Base-by-base conservation (phyloP, 2,797 vertebrate species). In the Helicolenus hilgendorfi region DNA sequence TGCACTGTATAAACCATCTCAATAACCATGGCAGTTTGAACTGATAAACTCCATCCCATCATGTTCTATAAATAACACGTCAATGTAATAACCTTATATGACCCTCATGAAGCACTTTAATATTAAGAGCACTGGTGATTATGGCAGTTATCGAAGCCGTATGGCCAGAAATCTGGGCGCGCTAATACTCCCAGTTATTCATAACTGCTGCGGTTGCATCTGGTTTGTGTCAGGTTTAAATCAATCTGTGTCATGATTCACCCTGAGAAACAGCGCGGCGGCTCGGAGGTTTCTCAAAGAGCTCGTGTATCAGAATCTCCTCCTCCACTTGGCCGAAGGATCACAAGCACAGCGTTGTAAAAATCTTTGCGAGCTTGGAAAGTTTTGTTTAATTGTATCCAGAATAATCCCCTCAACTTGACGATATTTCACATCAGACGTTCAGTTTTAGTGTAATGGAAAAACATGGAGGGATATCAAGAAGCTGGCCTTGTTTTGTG, bases 211-310 rank as follows among this genome's bases (percentile, higher is more conserved):
- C 33, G 92, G 89, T 69, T 79, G 90, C 95, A 94, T 96, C 95
- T 97, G 96, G 92, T 92, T 95, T 90, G 87, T 89, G 15, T 96
- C 94, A 93, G 83, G 49, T 88, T 92, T 77, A 84, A 94, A 95
- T 95, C 92, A 79, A 79, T 90, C 77, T 59, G 3, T 80, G 90
- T 94, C 92, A 79, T 86, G 90, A 94, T 93, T 92, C 94, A 77
- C 77, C 87, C 87, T 22, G 79, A 85, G 92, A 88, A 89, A 63
- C 72, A 72, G 68, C 24, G 9, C 69, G 53, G 79, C 87, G 69
- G 83, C 73, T 82, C 35, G n/a, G 74, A 64, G 81, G 74, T 84
- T 87, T 87, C 81, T 81, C 55, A 26, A 35, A 64, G 49, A 86
- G 81, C 85, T 84, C 10, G 4, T 45, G 84, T 74, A 89, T 92